Base-by-base conservation (phyloP, 2,888 invertebrate species). In the Parnassius mnemosyne region DNA sequence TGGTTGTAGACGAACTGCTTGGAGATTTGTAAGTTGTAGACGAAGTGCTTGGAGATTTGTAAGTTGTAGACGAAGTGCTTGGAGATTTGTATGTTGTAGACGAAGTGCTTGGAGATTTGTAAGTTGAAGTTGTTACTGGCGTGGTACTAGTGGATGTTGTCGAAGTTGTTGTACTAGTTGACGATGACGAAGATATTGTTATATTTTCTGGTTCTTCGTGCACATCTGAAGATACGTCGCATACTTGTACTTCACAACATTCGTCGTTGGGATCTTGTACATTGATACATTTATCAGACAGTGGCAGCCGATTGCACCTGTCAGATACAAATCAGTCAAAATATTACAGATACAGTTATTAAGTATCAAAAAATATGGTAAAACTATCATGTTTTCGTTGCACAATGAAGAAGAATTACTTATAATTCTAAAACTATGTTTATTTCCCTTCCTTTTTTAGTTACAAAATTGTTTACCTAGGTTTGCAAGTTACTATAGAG, bases 211-310 rank as follows among this genome's bases (percentile, higher is more conserved):
- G 80, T 66, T 93, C 92, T 67, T 96, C 96, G 68, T 96, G 95
- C 59, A 93, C 96, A 67, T 95, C 95, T 20, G 96, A 92, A 0
- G 96, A 96, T 5, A 97, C 96, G 75, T 97, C 97, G 78, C 97
- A 98, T 3, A 97, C 92, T 65, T 97, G 95, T 66, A 96, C 93
- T 70, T 95, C 96, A 74, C 97, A 97, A 78, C 97, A 97, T 1
- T 94, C 88, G 79, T 98, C 97, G 58, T 94, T 94, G 0, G 96
- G 95, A 81, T 97, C 97, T 68, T 95, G 94, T 0, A 97, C 94
- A 72, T 95, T 94, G 52, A 97, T 95, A 78, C 97, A 97, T 75
- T 95, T 94, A 63, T 96, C 96, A 42, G 93, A 92, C 25, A 85
- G 84, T 34, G 84, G 87, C 2, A 93, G 83, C 7, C 92, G 91